phyloP scores from a whole-genome alignment of 2,113 vertebrate genomes.

The Pipra filicauda region DNA sequence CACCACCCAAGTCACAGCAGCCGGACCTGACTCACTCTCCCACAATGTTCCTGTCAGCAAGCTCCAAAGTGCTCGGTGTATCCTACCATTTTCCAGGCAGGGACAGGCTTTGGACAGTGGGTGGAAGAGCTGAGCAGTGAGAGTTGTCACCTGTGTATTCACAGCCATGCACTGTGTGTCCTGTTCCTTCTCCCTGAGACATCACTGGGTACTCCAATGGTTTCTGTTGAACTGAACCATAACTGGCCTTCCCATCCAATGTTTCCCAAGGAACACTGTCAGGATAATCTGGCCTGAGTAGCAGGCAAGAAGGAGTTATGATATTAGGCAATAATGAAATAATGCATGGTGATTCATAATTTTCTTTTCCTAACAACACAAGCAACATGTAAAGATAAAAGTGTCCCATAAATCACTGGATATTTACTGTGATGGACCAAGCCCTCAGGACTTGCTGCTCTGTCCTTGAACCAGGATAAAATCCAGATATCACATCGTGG shows the following conservation, averaged over 20 bases:
- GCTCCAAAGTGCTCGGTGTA: rapidly evolving
- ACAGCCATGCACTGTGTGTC: neutral
- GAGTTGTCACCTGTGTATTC: rapidly evolving
- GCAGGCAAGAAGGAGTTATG: neutral
- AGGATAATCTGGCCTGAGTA: neutral
- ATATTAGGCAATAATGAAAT: neutral
- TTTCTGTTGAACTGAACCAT: neutral
- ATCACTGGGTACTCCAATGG: rapidly evolving
- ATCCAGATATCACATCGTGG: neutral
- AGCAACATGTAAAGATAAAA: neutral
- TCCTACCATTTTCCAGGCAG: neutral
- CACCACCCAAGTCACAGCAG: neutral
- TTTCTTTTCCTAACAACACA: neutral
- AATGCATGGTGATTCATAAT: neutral
- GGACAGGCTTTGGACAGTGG: neutral
- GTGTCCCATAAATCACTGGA: neutral
- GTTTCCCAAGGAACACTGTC: neutral
- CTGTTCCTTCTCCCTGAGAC: neutral
- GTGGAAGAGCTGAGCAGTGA: neutral
- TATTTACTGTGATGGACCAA: neutral
- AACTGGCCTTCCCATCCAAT: neutral
- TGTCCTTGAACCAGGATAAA: neutral
- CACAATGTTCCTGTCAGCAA: rapidly evolving
- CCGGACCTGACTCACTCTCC: neutral
- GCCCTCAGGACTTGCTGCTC: neutral